phyloP scores from a whole-genome alignment of 2,797 vertebrate genomes.

The Pterois miles region DNA sequence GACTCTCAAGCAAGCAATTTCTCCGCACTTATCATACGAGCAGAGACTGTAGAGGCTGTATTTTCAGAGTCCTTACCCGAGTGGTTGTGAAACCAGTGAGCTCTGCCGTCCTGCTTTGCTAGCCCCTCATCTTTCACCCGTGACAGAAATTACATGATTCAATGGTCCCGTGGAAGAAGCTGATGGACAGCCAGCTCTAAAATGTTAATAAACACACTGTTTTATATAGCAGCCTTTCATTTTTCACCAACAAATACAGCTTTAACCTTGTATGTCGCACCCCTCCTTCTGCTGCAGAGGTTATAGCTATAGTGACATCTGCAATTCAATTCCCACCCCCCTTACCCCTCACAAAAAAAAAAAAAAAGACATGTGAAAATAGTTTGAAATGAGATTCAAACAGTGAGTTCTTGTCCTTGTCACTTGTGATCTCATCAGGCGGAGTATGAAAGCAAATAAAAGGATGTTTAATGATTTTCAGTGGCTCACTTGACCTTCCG shows the following conservation, averaged over 20 bases:
- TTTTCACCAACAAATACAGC: conserved; percentile 66
- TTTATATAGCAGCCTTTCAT: conserved; percentile 63
- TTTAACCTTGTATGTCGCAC: conserved; percentile 71
- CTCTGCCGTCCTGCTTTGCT: conserved; percentile 39
- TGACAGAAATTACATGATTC: conserved; percentile 80
- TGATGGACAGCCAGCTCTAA: conserved; percentile 70
- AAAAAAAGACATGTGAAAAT: conserved; percentile 37
- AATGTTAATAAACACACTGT: conserved; percentile 76
- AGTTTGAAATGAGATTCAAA: conserved; percentile 61
- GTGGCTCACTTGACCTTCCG: conserved; percentile 63
- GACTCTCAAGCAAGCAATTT: conserved; percentile 56
- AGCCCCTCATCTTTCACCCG: conserved; percentile 72
- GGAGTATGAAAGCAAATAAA: conserved; percentile 57
- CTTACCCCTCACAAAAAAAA: background rate
- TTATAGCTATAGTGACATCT: conserved; percentile 65
- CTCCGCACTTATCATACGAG: conserved; percentile 37
- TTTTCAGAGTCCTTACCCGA: conserved; percentile 48
- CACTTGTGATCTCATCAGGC: conserved; percentile 55
- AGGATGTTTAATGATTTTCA: conserved; percentile 63
- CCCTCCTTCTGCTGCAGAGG: conserved; percentile 27
- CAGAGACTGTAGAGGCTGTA: conserved; percentile 36
- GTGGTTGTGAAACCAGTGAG: conserved; percentile 57
- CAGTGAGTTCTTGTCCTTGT: conserved; percentile 64
- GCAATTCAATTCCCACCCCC: conserved; percentile 66
- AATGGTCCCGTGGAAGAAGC: conserved; percentile 53